Base-by-base conservation (phyloP, 2,113 vertebrate genomes). In the Stercorarius parasiticus region DNA sequence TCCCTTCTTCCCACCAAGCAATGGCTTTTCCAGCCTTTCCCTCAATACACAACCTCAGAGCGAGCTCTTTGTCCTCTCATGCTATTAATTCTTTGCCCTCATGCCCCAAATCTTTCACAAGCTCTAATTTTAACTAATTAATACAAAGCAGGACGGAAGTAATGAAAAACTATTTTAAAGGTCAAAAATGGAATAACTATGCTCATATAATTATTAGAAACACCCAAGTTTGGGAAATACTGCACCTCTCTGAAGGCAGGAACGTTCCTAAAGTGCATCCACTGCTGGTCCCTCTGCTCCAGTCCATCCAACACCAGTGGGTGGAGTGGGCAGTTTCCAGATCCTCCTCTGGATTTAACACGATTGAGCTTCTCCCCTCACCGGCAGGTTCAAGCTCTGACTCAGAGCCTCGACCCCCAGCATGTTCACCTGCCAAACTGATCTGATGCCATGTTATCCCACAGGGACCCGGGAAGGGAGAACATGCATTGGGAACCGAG, bases 251-350 rank as follows among this genome's bases (percentile, higher is more conserved):
- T 5, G 19, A 13, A 25, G 27, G 43, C 27, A 29, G 47, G 13
- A 52, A 11, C 1, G 8, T 5, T 29, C 29, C 26, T 15, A 6
- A 8, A 9, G 66, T 0, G 5, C 27, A 17, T 3, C 52, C 12
- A 3, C 38, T 10, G 34, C 45, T 4, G 5, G 8, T 32, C 21
- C 66, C 43, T 18, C 42, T 2, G 2, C 32, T 34, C 56, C 40
- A 11, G 36, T 5, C 7, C 38, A 20, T 4, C 56, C 47, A 25
- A 7, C 11, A 5, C 13, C 13, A 14, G 20, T 5, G 27, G 49
- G 27, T 17, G 43, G 43, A 49, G 49, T 7, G 13, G 20, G 12
- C 30, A 45, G 38, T 2, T 6, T 19, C 14, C 27, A 9, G 59
- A 10, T 15, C 22, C 29, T 40, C 30, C 40, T n/a, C 52, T 3